A percentile compares a stretch with the other conserved stretches of the same genome.
Conservation (phyloP, 1,140 invertebrate species). For the Dreissena polymorpha region DNA sequence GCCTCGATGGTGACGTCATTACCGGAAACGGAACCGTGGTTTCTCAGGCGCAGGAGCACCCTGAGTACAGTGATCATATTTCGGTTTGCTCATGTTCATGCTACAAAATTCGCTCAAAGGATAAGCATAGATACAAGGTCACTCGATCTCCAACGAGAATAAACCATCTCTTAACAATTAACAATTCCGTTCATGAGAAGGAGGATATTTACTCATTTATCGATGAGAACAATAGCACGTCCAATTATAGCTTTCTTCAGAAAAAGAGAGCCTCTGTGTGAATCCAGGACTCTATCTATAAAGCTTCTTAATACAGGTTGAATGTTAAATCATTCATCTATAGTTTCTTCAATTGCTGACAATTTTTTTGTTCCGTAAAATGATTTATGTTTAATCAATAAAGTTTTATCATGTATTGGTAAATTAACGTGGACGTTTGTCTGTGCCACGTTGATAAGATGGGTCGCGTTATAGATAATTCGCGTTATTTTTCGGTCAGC, state of each 20-base stretch:
- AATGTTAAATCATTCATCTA: no score
- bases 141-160: slow-evolving; percentile 87
- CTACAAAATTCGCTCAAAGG: slow-evolving; percentile 79
- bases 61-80: slow-evolving; percentile 83
- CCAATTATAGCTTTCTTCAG: slow-evolving; percentile 55
- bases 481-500: no score
- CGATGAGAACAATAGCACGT: slow-evolving; percentile 53
- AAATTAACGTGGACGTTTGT: no score
- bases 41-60: slow-evolving; percentile 75
- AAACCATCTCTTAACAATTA: slow-evolving; percentile 85
- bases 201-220: slow-evolving; percentile 54
- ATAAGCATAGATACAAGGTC: slow-evolving; percentile 83
- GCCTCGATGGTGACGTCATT: slow-evolving; percentile 96
- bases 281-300: background rate
- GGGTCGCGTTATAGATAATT: no score
- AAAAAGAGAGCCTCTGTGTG: slow-evolving; percentile 63
- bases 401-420: no score
- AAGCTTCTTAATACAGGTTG: no score
- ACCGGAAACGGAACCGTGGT: slow-evolving; percentile 83
- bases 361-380: no score
- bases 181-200: slow-evolving; percentile 79
- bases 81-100: slow-evolving; percentile 93
- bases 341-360: no score
- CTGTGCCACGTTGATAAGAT: no score
- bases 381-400: no score